These are phyloP conservation scores for Microhierax caerulescens DNA, from an alignment of 2,797 vertebrate species.

Conservation along the genomic window DNA sequence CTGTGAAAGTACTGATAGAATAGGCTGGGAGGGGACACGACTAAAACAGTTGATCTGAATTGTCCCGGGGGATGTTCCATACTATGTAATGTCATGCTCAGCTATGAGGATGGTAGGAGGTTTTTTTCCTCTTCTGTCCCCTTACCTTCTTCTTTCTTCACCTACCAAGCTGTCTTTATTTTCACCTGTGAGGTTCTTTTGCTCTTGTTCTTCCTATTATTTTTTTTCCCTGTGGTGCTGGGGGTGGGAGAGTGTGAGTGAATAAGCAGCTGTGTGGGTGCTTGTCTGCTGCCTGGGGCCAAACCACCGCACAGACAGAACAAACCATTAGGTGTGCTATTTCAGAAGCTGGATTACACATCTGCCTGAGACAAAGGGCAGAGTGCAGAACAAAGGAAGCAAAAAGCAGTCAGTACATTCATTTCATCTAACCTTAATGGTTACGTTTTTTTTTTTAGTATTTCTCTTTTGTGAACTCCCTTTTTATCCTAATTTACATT, in stretches of 20 bases:
- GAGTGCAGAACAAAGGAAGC: not conserved
- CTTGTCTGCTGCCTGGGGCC: not conserved
- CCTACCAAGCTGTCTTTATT: not conserved
- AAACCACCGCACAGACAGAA: not conserved
- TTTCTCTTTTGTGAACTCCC: not conserved
- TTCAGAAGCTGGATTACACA: not conserved
- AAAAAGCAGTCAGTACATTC: not conserved
- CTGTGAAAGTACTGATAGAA: not conserved
- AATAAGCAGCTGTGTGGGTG: not conserved
- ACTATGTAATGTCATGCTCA: not conserved
- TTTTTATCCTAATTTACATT: not conserved
- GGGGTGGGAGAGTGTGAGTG: rapidly evolving
- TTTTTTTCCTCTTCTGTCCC: too few species aligned
- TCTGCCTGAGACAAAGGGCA: not conserved
- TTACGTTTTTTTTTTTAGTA: too few species aligned
- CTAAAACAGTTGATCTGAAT: not conserved
- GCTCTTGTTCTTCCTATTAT: not conserved
- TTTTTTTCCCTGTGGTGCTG: not conserved
- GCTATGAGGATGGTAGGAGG: not conserved
- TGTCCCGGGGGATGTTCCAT: not conserved
- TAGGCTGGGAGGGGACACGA: not conserved
- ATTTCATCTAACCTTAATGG: not conserved
- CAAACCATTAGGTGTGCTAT: not conserved
- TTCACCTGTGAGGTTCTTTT: not conserved
- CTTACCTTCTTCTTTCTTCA: not conserved